These are phyloP conservation scores for Pterostichus niger DNA, from an alignment of 2,888 invertebrate genomes.

Conservation along the genomic window DNA sequence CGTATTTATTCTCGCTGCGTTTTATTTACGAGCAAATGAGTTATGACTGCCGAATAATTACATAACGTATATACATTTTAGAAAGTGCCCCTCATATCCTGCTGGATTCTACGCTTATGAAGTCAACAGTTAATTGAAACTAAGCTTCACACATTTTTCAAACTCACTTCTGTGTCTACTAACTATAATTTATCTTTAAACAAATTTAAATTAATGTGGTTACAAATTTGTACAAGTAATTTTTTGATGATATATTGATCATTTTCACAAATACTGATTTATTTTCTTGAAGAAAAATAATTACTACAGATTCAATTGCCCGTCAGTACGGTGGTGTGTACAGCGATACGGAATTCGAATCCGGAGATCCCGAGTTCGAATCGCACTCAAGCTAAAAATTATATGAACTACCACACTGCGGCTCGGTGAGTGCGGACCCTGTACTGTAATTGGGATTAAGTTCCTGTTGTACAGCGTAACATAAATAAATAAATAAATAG, in stretches of 20 bases:
- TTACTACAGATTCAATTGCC: too few species aligned
- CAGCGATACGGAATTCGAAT: too few species aligned
- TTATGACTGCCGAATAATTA: slow-evolving; percentile 14
- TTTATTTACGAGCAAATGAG: background rate
- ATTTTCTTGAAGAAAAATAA: too few species aligned
- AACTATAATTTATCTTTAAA: slow-evolving; percentile 14
- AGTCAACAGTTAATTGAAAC: slow-evolving; percentile 41
- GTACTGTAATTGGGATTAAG: too few species aligned
- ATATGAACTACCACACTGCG: too few species aligned
- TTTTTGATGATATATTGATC: background rate
- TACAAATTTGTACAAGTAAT: background rate
- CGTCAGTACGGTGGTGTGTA: too few species aligned
- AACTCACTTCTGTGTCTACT: background rate
- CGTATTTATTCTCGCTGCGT: background rate
- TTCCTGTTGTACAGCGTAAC: too few species aligned
- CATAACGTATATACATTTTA: background rate
- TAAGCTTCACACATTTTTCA: slow-evolving; percentile 32
- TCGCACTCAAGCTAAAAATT: too few species aligned
- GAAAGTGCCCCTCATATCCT: slow-evolving; percentile 4
- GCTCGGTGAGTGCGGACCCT: too few species aligned
- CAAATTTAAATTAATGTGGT: slow-evolving; percentile 13
- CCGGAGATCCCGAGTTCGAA: too few species aligned
- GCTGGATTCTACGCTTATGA: background rate
- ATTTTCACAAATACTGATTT: too few species aligned
- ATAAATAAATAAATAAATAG: too few species aligned